Evolutionary conservation across 1,140 invertebrate species (phyloP).

Genomic region (Drosophila insularis): DNA sequence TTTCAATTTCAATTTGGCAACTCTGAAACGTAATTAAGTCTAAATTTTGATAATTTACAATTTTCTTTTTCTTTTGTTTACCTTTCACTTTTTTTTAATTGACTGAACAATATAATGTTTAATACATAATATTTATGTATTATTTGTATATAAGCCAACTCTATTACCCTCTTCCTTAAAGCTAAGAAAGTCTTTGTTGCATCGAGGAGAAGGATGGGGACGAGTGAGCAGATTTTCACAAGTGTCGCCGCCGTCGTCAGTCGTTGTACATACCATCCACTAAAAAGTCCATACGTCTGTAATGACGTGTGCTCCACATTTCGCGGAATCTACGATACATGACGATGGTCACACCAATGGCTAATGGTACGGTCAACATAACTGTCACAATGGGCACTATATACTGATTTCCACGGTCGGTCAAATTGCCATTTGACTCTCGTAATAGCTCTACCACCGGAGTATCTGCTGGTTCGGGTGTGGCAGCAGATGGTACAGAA

Average conservation of each 20-base stretch:
- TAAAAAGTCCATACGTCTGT: slow-evolving; percentile 86
- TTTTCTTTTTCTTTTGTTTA: slow-evolving; percentile 7
- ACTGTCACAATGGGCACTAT: slow-evolving; percentile 84
- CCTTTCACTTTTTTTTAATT: slow-evolving; percentile 45
- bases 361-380: slow-evolving; percentile 83
- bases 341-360: slow-evolving; percentile 83
- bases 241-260: slow-evolving; percentile 74
- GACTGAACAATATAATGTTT: slow-evolving; percentile 62
- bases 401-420: slow-evolving; percentile 80
- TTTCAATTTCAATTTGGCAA: slow-evolving; percentile 49
- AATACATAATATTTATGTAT: slow-evolving; percentile 18
- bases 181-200: slow-evolving; percentile 33
- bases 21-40: slow-evolving; percentile 25
- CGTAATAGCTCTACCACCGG: slow-evolving; percentile 51
- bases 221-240: slow-evolving; percentile 17
- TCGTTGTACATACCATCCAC: slow-evolving; percentile 88
- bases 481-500: not conserved
- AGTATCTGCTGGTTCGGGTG: slow-evolving; percentile 5
- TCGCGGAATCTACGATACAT: slow-evolving; percentile 85
- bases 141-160: not conserved
- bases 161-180: slow-evolving; percentile 12
- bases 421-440: slow-evolving; percentile 52
- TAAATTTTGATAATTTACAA: slow-evolving; percentile 8
- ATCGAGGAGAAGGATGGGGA: slow-evolving; percentile 22
- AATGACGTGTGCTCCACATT: slow-evolving; percentile 86